Evolutionary conservation across 2,888 invertebrate genomes (phyloP).

Genomic region (Chorisops tibialis): DNA sequence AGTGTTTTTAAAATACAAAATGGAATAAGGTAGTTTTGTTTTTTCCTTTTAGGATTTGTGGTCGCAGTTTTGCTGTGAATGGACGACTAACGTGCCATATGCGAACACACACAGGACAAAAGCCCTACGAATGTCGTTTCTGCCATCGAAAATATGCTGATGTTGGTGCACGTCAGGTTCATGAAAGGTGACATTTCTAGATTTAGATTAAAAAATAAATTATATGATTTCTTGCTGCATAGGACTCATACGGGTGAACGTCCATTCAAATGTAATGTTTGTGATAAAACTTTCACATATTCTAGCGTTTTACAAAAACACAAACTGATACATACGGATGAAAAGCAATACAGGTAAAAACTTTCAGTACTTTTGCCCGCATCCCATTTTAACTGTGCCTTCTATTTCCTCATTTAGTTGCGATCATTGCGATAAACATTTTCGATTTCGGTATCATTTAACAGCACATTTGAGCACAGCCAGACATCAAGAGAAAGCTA

Average conservation of each 20-base stretch:
- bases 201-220: not conserved
- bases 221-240: not conserved
- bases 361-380: not conserved
- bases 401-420: conserved; percentile 39
- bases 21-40: not conserved
- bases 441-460: conserved; percentile 47
- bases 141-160: conserved; percentile 49
- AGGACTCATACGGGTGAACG: conserved; percentile 50
- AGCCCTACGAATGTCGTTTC: conserved; percentile 47
- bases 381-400: not conserved
- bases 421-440: conserved; percentile 46
- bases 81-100: conserved; percentile 50
- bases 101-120: conserved; percentile 47
- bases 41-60: conserved; percentile 9
- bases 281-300: conserved; percentile 49
- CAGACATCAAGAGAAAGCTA: conserved; percentile 40
- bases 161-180: conserved; percentile 49
- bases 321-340: conserved; percentile 48
- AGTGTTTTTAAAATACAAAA: not conserved
- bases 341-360: conserved; percentile 45
- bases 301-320: conserved; percentile 49
- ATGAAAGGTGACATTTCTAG: conserved; percentile 43
- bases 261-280: conserved; percentile 46
- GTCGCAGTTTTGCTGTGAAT: conserved; percentile 8
- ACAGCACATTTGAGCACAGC: conserved; percentile 48